Percentiles rank a stretch among this genome's conserved stretches.
Conservation (phyloP, 2,888 invertebrate genomes). For the Lissonota sp. region DNA sequence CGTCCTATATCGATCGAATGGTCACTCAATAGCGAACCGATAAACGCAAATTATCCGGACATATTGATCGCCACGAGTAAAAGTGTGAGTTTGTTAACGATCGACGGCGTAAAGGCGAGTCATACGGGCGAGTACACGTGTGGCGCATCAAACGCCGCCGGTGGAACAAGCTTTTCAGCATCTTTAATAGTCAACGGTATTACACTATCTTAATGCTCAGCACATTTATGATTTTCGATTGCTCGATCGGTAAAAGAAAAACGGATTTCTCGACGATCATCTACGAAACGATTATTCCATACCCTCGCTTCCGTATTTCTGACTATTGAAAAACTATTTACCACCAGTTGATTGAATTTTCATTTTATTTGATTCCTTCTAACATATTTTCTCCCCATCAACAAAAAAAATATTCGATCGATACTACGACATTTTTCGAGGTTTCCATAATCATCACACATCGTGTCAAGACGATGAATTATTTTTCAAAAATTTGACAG, state of each 20-base stretch:
- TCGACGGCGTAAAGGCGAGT: slow-evolving; percentile 83
- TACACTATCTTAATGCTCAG: slow-evolving; percentile 29
- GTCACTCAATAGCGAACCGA: slow-evolving; percentile 88
- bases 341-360: too few relatives aligned
- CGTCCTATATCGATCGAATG: slow-evolving; percentile 89
- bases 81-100: slow-evolving; percentile 83
- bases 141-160: slow-evolving; percentile 89
- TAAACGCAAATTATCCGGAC: slow-evolving; percentile 72
- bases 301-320: not conserved
- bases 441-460: too few relatives aligned
- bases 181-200: slow-evolving; percentile 85
- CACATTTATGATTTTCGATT: slow-evolving; percentile 20
- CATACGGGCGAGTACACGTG: slow-evolving; percentile 85
- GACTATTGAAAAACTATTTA: too few relatives aligned
- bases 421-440: too few relatives aligned
- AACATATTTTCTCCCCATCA: too few relatives aligned
- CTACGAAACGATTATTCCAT: slow-evolving; percentile 59
- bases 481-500: too few relatives aligned
- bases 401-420: too few relatives aligned
- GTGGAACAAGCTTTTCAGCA: slow-evolving; percentile 87
- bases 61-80: slow-evolving; percentile 78
- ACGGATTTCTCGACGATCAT: slow-evolving; percentile 20
- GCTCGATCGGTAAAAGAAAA: slow-evolving; percentile 10
- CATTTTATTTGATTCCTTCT: too few relatives aligned
- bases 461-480: too few relatives aligned